Percentiles rank a stretch among this genome's conserved stretches.
Evolutionary conservation across 2,888 invertebrate genomes (phyloP).

Genomic region (Heliconius aoede): DNA sequence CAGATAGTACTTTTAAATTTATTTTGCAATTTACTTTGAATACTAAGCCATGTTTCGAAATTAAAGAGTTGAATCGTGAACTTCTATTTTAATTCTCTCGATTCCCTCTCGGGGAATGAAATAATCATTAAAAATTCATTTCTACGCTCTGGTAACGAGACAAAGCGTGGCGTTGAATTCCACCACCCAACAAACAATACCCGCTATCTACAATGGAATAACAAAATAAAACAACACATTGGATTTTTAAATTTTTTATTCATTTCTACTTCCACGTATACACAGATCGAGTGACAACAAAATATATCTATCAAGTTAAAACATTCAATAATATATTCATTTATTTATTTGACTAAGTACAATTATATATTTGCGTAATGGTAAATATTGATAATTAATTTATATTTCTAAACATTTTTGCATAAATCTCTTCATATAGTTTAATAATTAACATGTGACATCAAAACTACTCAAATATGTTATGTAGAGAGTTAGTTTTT

Average conservation of each 20-base stretch:
- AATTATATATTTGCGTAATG: conserved; percentile 23
- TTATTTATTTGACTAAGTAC: conserved; percentile 27
- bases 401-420: conserved; percentile 5
- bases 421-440: conserved; percentile 3
- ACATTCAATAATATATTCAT: conserved; percentile 45
- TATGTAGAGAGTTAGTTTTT: neutral
- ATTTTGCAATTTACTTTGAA: too few species aligned
- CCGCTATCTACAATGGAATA: neutral
- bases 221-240: conserved; percentile 14
- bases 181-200: too few species aligned
- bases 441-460: neutral
- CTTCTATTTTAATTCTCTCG: too few species aligned
- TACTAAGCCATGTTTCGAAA: too few species aligned
- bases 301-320: conserved; percentile 53
- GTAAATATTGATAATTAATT: neutral
- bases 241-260: conserved; percentile 40
- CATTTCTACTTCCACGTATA: conserved; percentile 55
- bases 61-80: too few species aligned
- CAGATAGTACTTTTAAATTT: too few species aligned
- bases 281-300: conserved; percentile 52
- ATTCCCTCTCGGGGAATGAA: too few species aligned
- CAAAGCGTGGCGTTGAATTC: too few species aligned
- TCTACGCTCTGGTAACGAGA: too few species aligned
- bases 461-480: conserved; percentile 11
- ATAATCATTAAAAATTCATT: too few species aligned